phyloP scores from a whole-genome alignment of 2,888 invertebrate genomes.

The Stenoptilia bipunctidactyla region DNA sequence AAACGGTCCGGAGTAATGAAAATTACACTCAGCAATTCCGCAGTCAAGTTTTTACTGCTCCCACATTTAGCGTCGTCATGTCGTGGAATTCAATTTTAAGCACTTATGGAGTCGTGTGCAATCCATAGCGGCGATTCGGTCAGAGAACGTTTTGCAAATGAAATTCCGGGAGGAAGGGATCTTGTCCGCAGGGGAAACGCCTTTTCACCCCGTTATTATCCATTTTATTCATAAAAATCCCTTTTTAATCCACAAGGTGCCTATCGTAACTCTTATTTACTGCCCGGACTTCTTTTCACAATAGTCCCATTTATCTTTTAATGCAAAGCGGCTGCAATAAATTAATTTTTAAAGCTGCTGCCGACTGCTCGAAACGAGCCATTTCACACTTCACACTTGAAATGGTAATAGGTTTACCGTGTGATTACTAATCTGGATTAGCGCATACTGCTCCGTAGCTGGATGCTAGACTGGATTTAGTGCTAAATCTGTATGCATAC shows the following conservation, averaged over 20 bases:
- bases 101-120: constrained; percentile 25
- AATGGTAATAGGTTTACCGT: constrained; percentile 38
- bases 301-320: constrained; percentile 9
- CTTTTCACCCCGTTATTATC: constrained; percentile 34
- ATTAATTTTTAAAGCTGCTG: background rate
- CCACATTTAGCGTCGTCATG: background rate
- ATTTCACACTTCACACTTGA: constrained; percentile 42
- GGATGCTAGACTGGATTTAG: constrained; percentile 21
- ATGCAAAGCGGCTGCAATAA: background rate
- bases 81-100: constrained; percentile 19
- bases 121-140: constrained; percentile 33
- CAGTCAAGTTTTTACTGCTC: constrained; percentile 1
- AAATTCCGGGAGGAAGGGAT: constrained; percentile 36
- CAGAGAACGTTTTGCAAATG: constrained; percentile 45
- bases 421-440: constrained; percentile 43
- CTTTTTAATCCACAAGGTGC: constrained; percentile 42
- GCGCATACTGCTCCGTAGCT: constrained; percentile 17
- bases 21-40: constrained; percentile 4
- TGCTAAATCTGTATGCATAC: constrained; percentile 20
- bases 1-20: background rate
- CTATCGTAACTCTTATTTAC: constrained; percentile 47
- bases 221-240: constrained; percentile 46
- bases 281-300: constrained; percentile 42
- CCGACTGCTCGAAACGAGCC: constrained; percentile 23
- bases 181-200: constrained; percentile 31